Evolutionary conservation across 2,888 invertebrate genomes (phyloP).

Genomic region (Tridacna crocea): DNA sequence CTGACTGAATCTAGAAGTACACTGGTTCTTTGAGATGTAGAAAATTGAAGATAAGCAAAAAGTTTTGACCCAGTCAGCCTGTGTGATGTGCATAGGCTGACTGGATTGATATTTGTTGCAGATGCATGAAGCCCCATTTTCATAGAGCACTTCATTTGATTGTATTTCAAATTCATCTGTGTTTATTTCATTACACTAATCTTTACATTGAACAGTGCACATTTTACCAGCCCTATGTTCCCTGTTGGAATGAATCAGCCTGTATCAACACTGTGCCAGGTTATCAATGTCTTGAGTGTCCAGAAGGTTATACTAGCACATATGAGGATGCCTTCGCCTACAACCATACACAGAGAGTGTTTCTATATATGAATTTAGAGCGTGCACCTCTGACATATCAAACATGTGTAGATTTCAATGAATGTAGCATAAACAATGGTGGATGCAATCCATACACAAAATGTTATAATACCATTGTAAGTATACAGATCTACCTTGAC

Average conservation of each 20-base stretch:
- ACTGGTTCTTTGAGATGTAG: too few relatives aligned
- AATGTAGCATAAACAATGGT: neutral
- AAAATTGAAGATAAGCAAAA: too few relatives aligned
- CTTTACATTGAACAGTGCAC: neutral
- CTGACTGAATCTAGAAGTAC: too few relatives aligned
- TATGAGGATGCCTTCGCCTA: conserved; percentile 65
- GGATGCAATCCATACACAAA: neutral
- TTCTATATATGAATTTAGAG: conserved; percentile 34
- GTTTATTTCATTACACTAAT: neutral
- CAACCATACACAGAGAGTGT: conserved; percentile 58
- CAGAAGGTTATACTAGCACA: conserved; percentile 61
- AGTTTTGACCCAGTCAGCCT: too few relatives aligned
- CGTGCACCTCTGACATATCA: neutral
- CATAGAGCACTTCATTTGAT: neutral
- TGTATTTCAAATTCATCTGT: neutral
- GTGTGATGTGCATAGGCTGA: too few relatives aligned
- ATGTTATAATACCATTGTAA: neutral
- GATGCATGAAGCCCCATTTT: too few relatives aligned
- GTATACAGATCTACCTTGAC: neutral
- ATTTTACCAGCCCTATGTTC: neutral
- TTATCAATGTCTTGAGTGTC: conserved; percentile 69
- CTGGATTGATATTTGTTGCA: too few relatives aligned
- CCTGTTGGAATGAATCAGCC: conserved; percentile 28
- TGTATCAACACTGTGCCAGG: conserved; percentile 69
- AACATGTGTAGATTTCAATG: conserved; percentile 2